Evolutionary conservation across 2,113 vertebrate genomes (phyloP), one percentile per base, ranked within the genome.

Genomic region (Tyrannus savana): DNA sequence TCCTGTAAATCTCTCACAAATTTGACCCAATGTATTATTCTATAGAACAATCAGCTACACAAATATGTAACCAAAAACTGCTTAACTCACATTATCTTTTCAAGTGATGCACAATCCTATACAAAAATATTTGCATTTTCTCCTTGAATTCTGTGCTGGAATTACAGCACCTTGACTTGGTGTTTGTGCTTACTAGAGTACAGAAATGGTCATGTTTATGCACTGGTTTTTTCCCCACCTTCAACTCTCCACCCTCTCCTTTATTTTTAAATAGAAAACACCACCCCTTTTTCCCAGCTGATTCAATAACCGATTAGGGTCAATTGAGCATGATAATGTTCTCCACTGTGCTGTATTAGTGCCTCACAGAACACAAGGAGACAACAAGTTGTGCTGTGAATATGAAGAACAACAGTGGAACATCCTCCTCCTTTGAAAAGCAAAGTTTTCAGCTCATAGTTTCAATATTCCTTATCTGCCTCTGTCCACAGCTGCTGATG

Each of bases 401-500:
- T 62, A 56, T 21, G 19, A 55, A 94, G 68, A 89, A 66, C 33
- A 84, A 74, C 58, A 85, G 49, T 9, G 33, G 60, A 87, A 75
- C 67, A 52, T 7, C 56, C 82, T 83, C 53, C 28, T 67, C 53
- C 69, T 90, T 69, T 55, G 71, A 68, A 76, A 42, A 89, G 31
- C 47, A 88, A 88, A 80, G 58, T 41, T 92, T 79, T 52, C 74
- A 93, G 62, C 64, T 93, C 66, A 35, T 1, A 46, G 35, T 92
- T 89, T 88, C 90, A 74, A 0, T 28, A 55, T 60, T 89, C 79
- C 89, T 94, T 96, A 95, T 95, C 96, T 95, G 62, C 91, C 42
- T 91, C 93, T 90, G 92, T 87, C 86, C 87, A 76, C 87, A 95
- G 90, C 74, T 97, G 92, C 96, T 93, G 90, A 96, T 76, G 71